A percentile compares a stretch with the other conserved stretches of the same genome.
Conservation (phyloP, 2,888 invertebrate species). For the Dorcus hopei region DNA sequence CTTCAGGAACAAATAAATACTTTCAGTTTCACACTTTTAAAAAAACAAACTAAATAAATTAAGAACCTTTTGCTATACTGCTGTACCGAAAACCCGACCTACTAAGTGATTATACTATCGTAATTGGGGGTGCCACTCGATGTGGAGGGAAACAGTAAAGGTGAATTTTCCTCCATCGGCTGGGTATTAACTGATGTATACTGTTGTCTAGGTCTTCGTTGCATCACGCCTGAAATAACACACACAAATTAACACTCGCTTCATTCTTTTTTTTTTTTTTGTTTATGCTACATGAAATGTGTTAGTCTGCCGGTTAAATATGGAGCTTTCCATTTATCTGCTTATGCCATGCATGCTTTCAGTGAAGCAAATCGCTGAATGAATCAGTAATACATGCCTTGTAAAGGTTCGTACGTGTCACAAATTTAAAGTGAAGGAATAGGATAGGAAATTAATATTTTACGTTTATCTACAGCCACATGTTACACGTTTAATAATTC, state of each 20-base stretch:
- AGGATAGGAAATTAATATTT: too few relatives aligned
- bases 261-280: too few relatives aligned
- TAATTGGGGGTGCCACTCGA: conserved; percentile 41
- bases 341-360: background rate
- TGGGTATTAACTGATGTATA: conserved; percentile 16
- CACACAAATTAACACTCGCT: background rate
- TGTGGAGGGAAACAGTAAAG: conserved; percentile 44
- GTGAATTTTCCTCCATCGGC: conserved; percentile 38
- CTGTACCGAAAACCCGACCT: background rate
- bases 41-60: background rate
- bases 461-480: background rate
- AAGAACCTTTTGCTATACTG: background rate
- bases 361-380: background rate
- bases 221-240: conserved; percentile 54
- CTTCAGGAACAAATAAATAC: too few relatives aligned
- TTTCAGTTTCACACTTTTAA: too few relatives aligned
- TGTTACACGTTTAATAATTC: background rate
- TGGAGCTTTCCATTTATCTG: conserved; percentile 12
- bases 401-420: background rate
- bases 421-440: background rate
- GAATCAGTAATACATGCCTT: background rate
- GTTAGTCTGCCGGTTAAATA: conserved; percentile 4
- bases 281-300: background rate
- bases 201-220: conserved; percentile 40
- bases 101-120: conserved; percentile 40